Evolutionary conservation across 2,797 vertebrate genomes (phyloP).

Genomic region (Siniperca obscura): DNA sequence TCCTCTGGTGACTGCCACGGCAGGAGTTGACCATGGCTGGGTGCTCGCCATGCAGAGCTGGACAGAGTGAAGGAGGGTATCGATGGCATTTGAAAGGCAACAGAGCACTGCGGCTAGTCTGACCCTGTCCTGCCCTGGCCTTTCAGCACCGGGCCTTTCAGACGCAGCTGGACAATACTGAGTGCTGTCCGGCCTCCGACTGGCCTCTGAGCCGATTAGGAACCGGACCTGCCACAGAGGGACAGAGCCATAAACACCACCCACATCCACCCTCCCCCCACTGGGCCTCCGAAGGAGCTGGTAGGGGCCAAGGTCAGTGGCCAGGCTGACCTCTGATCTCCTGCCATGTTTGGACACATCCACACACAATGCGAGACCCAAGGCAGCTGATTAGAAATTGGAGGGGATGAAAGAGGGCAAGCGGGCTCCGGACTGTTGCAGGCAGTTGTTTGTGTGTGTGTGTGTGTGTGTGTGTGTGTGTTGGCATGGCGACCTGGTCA

Average conservation of each 20-base stretch:
- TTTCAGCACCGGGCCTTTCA: slow-evolving; percentile 80
- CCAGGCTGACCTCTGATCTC: slow-evolving; percentile 85
- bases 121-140: slow-evolving; percentile 77
- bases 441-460: slow-evolving; percentile 53
- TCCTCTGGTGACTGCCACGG: neutral
- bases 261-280: slow-evolving; percentile 49
- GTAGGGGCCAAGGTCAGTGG: slow-evolving; percentile 87
- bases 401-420: slow-evolving; percentile 80
- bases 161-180: slow-evolving; percentile 79
- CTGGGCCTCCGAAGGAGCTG: slow-evolving; percentile 51
- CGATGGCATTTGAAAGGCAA: slow-evolving; percentile 80
- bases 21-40: slow-evolving; percentile 8
- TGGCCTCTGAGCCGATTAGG: slow-evolving; percentile 84
- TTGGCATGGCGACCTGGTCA: slow-evolving; percentile 84
- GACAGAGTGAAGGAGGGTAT: slow-evolving; percentile 55
- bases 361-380: slow-evolving; percentile 82
- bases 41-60: slow-evolving; percentile 47
- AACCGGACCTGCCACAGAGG: slow-evolving; percentile 74
- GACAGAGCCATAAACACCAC: slow-evolving; percentile 73
- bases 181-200: slow-evolving; percentile 66
- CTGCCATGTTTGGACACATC: slow-evolving; percentile 90
- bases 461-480: slow-evolving; percentile 44
- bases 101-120: slow-evolving; percentile 75
- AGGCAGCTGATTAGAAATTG: slow-evolving; percentile 88
- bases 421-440: slow-evolving; percentile 76